Conservation (phyloP, 2,113 vertebrate genomes). For the Herpailurus yagouaroundi region DNA sequence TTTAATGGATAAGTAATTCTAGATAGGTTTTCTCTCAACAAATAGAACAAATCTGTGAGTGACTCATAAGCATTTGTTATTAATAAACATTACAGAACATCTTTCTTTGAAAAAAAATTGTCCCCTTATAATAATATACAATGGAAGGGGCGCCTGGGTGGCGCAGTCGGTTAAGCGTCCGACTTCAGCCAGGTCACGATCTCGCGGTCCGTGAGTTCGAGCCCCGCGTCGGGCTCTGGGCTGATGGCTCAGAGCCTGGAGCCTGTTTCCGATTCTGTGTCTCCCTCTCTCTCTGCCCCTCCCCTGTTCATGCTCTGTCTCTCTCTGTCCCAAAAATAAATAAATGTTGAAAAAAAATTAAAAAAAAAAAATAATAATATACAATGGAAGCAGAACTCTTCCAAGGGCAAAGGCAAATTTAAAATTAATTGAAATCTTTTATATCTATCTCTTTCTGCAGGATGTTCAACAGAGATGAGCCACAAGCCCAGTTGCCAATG, state of each 20-base stretch:
- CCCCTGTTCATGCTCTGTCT: too few species aligned
- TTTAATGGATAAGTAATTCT: background rate
- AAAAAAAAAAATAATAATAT: background rate
- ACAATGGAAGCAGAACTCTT: background rate
- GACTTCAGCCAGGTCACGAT: too few species aligned
- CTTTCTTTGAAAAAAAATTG: background rate
- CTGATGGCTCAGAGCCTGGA: too few species aligned
- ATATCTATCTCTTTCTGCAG: background rate
- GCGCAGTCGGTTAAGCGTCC: too few species aligned
- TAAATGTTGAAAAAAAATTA: too few species aligned
- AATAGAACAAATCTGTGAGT: background rate
- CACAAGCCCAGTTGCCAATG: background rate
- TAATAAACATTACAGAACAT: background rate
- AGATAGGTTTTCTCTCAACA: background rate
- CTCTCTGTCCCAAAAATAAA: too few species aligned
- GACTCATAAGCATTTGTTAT: background rate
- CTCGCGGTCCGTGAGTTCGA: too few species aligned
- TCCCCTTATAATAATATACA: background rate
- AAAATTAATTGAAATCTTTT: background rate
- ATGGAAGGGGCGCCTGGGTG: too few species aligned
- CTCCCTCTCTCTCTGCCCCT: too few species aligned
- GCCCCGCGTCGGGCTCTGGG: too few species aligned
- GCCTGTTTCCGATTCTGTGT: too few species aligned
- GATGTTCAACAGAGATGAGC: background rate
- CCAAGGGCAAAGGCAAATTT: background rate